phyloP scores from a whole-genome alignment of 2,797 vertebrate species.

The Choloepus didactylus region DNA sequence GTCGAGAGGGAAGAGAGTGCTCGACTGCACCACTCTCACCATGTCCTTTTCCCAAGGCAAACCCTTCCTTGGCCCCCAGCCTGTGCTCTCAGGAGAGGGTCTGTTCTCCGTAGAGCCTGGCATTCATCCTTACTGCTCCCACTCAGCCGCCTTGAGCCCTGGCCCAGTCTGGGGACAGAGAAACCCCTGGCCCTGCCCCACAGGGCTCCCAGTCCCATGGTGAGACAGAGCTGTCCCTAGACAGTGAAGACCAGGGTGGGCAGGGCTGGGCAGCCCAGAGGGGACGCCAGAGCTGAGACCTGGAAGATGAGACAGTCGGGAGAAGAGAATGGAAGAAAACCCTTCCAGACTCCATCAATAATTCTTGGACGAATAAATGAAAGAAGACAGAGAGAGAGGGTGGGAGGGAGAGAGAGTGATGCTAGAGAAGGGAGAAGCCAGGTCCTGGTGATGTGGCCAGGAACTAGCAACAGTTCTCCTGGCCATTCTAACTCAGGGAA shows the following conservation, averaged over 20 bases:
- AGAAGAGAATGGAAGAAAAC: neutral
- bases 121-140: neutral
- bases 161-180: neutral
- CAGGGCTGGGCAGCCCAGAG: neutral
- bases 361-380: neutral
- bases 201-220: neutral
- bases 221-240: neutral
- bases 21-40: neutral
- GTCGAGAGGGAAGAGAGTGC: neutral
- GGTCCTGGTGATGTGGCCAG: neutral
- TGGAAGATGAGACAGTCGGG: neutral
- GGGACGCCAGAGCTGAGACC: neutral
- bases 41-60: neutral
- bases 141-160: neutral
- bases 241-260: neutral
- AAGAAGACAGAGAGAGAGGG: neutral
- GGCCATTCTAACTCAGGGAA: neutral
- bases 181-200: neutral
- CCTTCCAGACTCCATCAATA: neutral
- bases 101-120: neutral
- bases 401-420: neutral
- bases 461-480: fast-evolving
- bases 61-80: no score
- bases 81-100: neutral
- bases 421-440: neutral